Base-by-base conservation (phyloP, 1,140 invertebrate species). In the Sminthurides bifidus region DNA sequence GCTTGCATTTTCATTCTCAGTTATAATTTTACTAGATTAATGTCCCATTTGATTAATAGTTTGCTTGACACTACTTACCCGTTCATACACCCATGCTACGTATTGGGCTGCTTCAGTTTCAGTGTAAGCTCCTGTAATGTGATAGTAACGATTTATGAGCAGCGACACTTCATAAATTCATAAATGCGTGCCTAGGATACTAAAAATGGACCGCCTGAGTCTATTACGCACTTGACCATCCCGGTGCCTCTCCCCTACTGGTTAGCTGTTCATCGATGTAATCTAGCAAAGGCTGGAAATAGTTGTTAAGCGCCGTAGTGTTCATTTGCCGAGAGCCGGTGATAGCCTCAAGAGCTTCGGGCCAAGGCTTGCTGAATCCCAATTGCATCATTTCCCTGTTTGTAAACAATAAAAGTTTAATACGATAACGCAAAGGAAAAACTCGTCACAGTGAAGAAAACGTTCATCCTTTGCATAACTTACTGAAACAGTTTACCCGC, bases 341-440 rank as follows among this genome's bases (percentile, higher is more conserved):
- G 8, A 75, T 59, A 8, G 56, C 58, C 38, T 68, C 48, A 65
- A 76, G 65, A 2, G 70, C 68, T 17, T 69, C 68, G 33, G 67
- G 66, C 74, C 74, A 76, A 15, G 71, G 67, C 49, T 67, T 58
- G 15, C 72, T 73, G 15, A 72, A 70, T 30, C 75, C 75, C 14
- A 71, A 55, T 54, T 65, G 65, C 46, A 76, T 54, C 69, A 75
- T 70, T 3, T 67, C 58, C 49, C 73, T 75, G 54, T 10, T 43
- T 6, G 8, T 17, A 43, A 43, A 10, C 17, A 43, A 43, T 10
- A 19, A 43, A 43, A 43, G 41, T 35, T 35, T 35, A 35, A 8
- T 35, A n/a, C 8, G 33, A 10, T 35, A 35, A 35, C 8, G n/a
- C n/a, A n/a, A 10, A 10, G n/a, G 33, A 8, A 35, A 35, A 35